phyloP scores from a whole-genome alignment of 2,888 invertebrate genomes.

The Phengaris arion region DNA sequence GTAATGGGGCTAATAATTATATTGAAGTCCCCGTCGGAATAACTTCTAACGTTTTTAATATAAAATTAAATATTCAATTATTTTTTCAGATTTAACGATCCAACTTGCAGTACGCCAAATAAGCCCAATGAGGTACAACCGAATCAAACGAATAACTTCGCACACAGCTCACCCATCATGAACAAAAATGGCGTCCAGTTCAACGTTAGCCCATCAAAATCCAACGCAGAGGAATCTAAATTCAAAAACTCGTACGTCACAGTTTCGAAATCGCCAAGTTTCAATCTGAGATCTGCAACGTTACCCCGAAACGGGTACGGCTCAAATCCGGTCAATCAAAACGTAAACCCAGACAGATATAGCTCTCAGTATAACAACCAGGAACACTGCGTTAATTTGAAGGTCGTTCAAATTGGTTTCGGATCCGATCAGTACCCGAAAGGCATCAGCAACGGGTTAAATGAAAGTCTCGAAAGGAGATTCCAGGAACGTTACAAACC shows the following conservation, averaged over 20 bases:
- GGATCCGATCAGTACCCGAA: conserved; percentile 81
- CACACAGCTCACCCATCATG: conserved; percentile 75
- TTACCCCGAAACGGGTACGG: conserved; percentile 84
- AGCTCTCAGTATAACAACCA: conserved; percentile 77
- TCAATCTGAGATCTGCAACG: conserved; percentile 82
- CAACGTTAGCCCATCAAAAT: conserved; percentile 71
- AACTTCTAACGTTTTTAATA: background rate
- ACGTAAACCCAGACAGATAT: conserved; percentile 73
- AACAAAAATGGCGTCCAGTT: conserved; percentile 79
- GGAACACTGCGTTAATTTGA: conserved; percentile 77
- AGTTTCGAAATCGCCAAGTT: conserved; percentile 71
- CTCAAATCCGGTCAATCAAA: conserved; percentile 61
- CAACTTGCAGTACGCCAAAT: conserved; percentile 73
- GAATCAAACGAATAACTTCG: conserved; percentile 63
- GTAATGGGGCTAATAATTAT: too few species aligned
- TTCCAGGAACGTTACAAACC: conserved; percentile 77
- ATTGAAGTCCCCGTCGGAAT: too few species aligned
- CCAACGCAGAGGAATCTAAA: conserved; percentile 69
- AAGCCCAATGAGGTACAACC: conserved; percentile 53
- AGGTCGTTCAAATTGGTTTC: conserved; percentile 81
- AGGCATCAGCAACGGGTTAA: conserved; percentile 70
- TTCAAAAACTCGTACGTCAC: conserved; percentile 63
- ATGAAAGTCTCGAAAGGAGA: conserved; percentile 67
- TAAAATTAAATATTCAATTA: background rate
- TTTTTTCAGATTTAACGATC: conserved; percentile 81